Conservation (phyloP, 1,140 invertebrate genomes). For the Saxidomus purpurata region DNA sequence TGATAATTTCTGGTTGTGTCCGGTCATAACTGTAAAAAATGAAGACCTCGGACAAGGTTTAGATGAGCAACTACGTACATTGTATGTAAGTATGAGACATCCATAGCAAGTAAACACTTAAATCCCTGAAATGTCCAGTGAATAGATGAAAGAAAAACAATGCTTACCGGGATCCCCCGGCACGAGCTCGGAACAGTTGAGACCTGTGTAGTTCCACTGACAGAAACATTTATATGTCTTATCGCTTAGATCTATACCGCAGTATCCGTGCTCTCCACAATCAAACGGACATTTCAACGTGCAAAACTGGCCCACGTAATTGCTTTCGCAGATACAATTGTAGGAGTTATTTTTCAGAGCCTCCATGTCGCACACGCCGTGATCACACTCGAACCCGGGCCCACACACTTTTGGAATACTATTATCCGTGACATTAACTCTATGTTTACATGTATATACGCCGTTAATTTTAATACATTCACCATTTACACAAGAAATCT, state of each 20-base stretch:
- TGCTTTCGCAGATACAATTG: slow-evolving; percentile 75
- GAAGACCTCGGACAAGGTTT: no score
- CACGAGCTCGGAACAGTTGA: slow-evolving; percentile 43
- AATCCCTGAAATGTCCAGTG: no score
- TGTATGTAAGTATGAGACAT: no score
- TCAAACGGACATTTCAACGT: slow-evolving; percentile 74
- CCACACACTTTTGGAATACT: slow-evolving; percentile 32
- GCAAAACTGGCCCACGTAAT: slow-evolving; percentile 78
- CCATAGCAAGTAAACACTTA: no score
- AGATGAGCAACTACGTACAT: no score
- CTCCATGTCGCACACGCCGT: slow-evolving; percentile 67
- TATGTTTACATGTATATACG: slow-evolving; percentile 36
- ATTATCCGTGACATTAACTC: background rate
- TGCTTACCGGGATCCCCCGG: slow-evolving; percentile 4
- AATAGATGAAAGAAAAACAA: background rate
- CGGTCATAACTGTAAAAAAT: no score
- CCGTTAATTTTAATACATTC: slow-evolving; percentile 49
- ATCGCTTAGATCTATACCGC: slow-evolving; percentile 53
- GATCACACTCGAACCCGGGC: slow-evolving; percentile 62
- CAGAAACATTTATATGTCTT: slow-evolving; percentile 51
- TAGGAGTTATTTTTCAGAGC: slow-evolving; percentile 15
- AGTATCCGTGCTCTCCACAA: slow-evolving; percentile 76
- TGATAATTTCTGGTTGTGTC: no score
- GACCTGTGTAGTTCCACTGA: slow-evolving; percentile 57
- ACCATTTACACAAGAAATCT: slow-evolving; percentile 1